Evolutionary conservation across 2,113 vertebrate genomes (phyloP), one percentile per base, ranked within the genome.

Genomic region (Pseudorhombus dupliciocellatus): DNA sequence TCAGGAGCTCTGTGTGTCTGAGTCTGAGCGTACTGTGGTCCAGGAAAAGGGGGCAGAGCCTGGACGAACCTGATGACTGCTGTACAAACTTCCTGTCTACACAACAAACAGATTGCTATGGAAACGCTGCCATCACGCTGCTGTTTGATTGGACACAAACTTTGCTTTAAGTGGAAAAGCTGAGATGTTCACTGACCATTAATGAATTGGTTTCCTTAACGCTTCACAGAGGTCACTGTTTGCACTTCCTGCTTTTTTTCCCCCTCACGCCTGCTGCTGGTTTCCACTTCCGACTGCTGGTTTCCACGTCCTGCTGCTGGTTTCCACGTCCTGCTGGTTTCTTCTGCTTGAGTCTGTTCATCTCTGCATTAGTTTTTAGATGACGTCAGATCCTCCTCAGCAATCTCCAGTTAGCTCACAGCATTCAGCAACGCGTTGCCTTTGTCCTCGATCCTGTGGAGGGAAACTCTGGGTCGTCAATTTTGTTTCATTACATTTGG

Each of bases 21-120:
- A 4, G 14, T 40, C 67, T 5, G 69, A 14, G 14, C 75, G 42
- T 62, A 62, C 84, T 70, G 73, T 9, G 56, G 72, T 72, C 71
- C 87, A 66, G 77, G n/a, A 40, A 42, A 60, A 21, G 34, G 4
- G 34, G 73, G 81, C 34, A 4, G 81, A 80, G 84, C 65, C 87
- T 74, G 81, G 79, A 75, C 42, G 1, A 51, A 82, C 57, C 26
- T 3, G 46, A 63, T 5, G 79, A 82, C 86, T 86, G 81, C 86
- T 84, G 84, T 79, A 85, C 66, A 81, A 54, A 77, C 77, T n/a
- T 58, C 53, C 73, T 69, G 69, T 73, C 60, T 65, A 44, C 59
- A 64, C 30, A 37, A 66, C 58, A 18, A 66, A 68, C 57, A 55
- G 50, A 52, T 85, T 44, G 51, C 74, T 58, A 46, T 21, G 70